These are phyloP conservation scores for Rugalucina vietnamica DNA, from an alignment of 2,888 invertebrate species.

Conservation along the genomic window DNA sequence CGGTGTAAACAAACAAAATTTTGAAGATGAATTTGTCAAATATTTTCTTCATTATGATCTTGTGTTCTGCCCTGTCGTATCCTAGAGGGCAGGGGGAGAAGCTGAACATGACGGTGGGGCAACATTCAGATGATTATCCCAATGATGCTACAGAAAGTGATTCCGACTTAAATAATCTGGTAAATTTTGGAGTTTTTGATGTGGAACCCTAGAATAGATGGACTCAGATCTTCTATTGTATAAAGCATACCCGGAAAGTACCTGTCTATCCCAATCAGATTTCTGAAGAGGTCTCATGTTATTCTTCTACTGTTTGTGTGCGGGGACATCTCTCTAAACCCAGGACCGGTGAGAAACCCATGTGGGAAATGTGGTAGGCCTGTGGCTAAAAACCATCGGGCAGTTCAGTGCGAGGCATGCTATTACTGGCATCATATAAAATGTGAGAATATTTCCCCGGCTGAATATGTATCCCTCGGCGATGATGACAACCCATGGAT, in stretches of 20 bases:
- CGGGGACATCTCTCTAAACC: conserved; percentile 11
- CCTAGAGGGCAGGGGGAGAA: background rate
- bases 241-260: background rate
- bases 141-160: background rate
- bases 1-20: no score
- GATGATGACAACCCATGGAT: conserved; percentile 18
- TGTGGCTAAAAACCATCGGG: conserved; percentile 29
- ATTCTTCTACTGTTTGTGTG: no score
- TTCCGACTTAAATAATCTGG: background rate
- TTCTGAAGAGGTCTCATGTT: no score
- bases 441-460: conserved; percentile 8
- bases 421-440: conserved; percentile 27
- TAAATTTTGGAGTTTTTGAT: background rate
- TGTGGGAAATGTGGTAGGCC: conserved; percentile 14
- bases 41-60: background rate
- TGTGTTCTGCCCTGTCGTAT: background rate
- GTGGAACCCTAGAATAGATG: background rate
- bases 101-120: background rate
- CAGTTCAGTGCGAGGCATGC: conserved; percentile 23
- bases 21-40: background rate
- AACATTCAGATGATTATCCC: background rate
- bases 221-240: background rate
- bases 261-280: background rate
- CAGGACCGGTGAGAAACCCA: background rate
- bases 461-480: background rate